Evolutionary conservation across 1,140 invertebrate species (phyloP), one percentile per base, ranked within the genome.

Genomic region (Asobara japonica): DNA sequence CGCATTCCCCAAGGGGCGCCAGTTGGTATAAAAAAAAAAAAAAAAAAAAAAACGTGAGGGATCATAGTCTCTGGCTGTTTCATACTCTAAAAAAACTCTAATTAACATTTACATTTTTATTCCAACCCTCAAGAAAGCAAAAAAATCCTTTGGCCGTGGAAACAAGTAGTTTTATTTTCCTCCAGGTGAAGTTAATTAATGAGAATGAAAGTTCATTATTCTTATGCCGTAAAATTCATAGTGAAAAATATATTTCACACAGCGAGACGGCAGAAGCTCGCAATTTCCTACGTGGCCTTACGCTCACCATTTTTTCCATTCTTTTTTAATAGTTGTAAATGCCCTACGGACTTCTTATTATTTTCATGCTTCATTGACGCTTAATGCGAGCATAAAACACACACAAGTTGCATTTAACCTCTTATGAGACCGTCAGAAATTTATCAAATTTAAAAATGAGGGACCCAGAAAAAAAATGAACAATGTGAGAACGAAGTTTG

Each of bases 141-240:
- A 45, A 45, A 45, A 45, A 13, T 8, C 41, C 51, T 56, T 25
- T 8, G 13, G 10, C 51, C 20, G 25, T 25, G 22, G 51, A 56
- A 56, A 56, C 51, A 22, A 18, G 41, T n/a, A 45, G 41, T 45
- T 18, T 45, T 45, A 45, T 45, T 45, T 45, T 45, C 4, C 41
- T 45, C 41, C 10, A 13, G 7, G 41, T 45, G 41, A 56, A 56
- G 20, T 56, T 56, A 56, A 56, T 56, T 56, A 56, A 56, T 5
- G 22, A 56, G 22, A 56, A 56, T 27, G 25, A 56, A 56, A 56
- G 51, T 56, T 56, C 18, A 56, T 56, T 56, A 56, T 56, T 56
- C 22, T 56, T 27, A 3, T 20, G 6, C 51, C 18, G 22, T 25
- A 27, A 25, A 56, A 56, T 56, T 56, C 51, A 56, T 56, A 11